Conservation (phyloP, 2,888 invertebrate genomes). For the Nemotelus nigrinus region DNA sequence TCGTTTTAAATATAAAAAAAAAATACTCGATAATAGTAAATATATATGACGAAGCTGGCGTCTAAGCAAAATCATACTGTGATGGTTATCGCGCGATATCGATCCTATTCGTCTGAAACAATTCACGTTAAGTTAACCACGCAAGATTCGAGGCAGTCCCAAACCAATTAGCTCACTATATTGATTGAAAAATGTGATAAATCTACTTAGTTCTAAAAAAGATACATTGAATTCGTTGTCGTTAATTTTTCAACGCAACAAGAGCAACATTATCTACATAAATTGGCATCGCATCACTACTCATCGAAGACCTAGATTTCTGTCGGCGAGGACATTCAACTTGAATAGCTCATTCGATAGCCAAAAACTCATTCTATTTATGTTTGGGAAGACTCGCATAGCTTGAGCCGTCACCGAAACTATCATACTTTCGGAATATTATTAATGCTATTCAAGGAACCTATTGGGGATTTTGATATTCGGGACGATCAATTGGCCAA, state of each 20-base stretch:
- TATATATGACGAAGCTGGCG: constrained; percentile 36
- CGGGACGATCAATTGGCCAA: neutral
- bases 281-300: neutral
- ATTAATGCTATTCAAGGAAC: constrained; percentile 33
- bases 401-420: neutral
- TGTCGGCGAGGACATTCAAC: constrained; percentile 39
- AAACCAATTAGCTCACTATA: neutral
- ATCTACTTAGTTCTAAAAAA: constrained; percentile 17
- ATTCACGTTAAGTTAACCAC: constrained; percentile 40
- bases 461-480: neutral
- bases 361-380: constrained; percentile 36
- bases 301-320: constrained; percentile 7
- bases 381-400: neutral
- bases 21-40: neutral
- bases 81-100: constrained; percentile 47
- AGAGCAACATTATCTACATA: neutral
- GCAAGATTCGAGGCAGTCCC: neutral
- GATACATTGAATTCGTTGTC: neutral
- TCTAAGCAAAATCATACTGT: constrained; percentile 42
- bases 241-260: neutral
- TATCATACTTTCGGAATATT: neutral
- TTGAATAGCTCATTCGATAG: neutral
- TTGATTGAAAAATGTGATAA: constrained; percentile 23
- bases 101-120: constrained; percentile 47
- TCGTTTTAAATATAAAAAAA: neutral